Conservation (phyloP, 2,888 invertebrate species). For the Heliconius cydno region DNA sequence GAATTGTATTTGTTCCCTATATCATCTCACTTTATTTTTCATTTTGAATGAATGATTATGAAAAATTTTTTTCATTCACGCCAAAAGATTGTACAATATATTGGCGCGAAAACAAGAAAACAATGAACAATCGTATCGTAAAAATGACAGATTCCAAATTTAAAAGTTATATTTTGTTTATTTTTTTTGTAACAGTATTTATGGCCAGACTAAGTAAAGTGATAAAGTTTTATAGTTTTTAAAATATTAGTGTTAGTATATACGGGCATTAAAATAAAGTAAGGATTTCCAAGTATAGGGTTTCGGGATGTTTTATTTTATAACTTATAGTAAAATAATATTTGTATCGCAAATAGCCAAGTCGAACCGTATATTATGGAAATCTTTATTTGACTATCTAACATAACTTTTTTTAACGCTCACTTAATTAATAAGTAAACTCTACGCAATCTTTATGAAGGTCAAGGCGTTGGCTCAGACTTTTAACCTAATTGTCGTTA, state of each 20-base stretch:
- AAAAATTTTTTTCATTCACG: no score
- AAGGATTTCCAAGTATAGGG: neutral
- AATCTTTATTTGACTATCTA: slow-evolving; percentile 6
- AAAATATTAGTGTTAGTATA: neutral
- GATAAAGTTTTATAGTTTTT: neutral
- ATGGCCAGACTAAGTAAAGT: no score
- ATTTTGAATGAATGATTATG: no score
- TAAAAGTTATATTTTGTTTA: no score
- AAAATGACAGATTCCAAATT: no score
- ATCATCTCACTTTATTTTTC: no score
- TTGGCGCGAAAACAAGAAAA: no score
- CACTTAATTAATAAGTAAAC: slow-evolving; percentile 20
- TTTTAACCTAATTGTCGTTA: neutral
- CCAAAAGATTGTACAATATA: no score
- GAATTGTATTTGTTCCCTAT: no score
- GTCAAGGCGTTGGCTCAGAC: neutral
- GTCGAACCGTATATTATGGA: neutral
- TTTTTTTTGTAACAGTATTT: no score
- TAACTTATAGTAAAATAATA: neutral
- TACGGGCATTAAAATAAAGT: neutral
- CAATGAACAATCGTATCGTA: no score
- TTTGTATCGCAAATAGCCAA: slow-evolving; percentile 5
- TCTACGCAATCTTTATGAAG: slow-evolving; percentile 17
- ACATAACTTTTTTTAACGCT: slow-evolving; percentile 14
- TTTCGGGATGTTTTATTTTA: neutral